Evolutionary conservation across 2,888 invertebrate genomes (phyloP), one percentile per base, ranked within the genome.

Genomic region (Deilephila porcellus): DNA sequence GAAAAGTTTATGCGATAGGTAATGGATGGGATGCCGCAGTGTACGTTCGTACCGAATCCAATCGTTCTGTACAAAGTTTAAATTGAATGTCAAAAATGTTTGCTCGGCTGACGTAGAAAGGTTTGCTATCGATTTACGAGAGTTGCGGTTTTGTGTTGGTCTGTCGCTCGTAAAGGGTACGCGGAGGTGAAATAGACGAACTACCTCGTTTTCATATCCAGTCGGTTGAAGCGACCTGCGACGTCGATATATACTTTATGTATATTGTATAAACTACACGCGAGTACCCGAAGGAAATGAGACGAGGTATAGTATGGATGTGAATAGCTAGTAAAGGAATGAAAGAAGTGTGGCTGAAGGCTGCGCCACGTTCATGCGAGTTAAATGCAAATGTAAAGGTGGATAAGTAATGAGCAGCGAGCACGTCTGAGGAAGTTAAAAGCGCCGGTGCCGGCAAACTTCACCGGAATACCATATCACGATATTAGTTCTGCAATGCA

Each of bases 81-180:
- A 67, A 67, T 67, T 67, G 67, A 67, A 67, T 67, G 67, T 67
- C 67, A 67, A 67, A 67, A 67, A 67, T 67, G 67, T 67, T 67
- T 67, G 67, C 67, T 29, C 25, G 67, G 52, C 25, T 67, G 67
- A 67, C 67, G 67, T 67, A 52, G 45, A 67, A 67, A 67, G 45
- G 67, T 67, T 63, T 52, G 52, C 20, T 67, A 67, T 67, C 67
- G 67, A 67, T 67, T 67, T 67, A 52, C 67, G 37, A 67, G 52
- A 67, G 67, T 67, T 67, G 67, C 25, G 67, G 67, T 67, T 62
- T n/a, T 52, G 20, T 29, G 67, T 67, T 25, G 67, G 67, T 29
- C 67, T 67, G 45, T 45, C 67, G 25, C 52, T 52, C 67, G 64
- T 64, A 14, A 64, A 52, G 25, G 45, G 25, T 64, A 64, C 14